Evolutionary conservation across 2,888 invertebrate genomes (phyloP), one percentile per base, ranked within the genome.

Genomic region (Cephus runcator): DNA sequence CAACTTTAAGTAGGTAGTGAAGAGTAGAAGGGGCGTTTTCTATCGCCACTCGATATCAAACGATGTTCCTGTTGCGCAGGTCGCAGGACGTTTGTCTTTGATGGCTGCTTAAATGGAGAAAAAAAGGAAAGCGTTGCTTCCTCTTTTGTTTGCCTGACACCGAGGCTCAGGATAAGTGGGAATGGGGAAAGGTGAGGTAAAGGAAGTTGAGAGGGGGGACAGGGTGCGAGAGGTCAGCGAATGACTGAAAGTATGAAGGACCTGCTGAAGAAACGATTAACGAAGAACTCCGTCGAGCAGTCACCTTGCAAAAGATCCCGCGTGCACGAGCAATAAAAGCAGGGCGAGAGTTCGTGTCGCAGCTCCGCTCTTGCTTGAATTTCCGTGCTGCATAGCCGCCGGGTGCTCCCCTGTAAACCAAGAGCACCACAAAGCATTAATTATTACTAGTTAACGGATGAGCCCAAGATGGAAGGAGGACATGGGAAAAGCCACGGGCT

Each of bases 361-460:
- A 12, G 90, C 90, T 78, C 88, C 86, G 86, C 90, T 90, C 83
- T 91, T 91, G 87, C 92, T 92, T 81, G 91, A 92, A 83, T 92
- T 92, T 31, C 92, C 93, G 84, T 93, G 92, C 83, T 93, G 93
- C 93, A 93, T 93, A 74, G 93, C 93, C 35, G 93, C 93, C 36
- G 93, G 93, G 87, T 93, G 93, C 85, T 93, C 93, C 73, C 93
- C 93, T 93, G 88, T 9, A 23, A 56, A 23, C 56, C 56, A 56
- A 56, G 9, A 56, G 56, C 23, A 56, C 56, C 56, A 56, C 56
- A 56, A 2, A 56, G 23, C 56, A 56, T 56, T 56, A 56, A 56
- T 56, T 56, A 56, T 56, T 56, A 23, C 56, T 23, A 6, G 56
- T 23, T 23, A 56, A 2, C 56, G 56, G 23, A 56, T 56, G 9